Percentiles rank a stretch among this genome's conserved stretches.
phyloP scores from a whole-genome alignment of 2,797 vertebrate genomes.

The Oreortyx pictus region DNA sequence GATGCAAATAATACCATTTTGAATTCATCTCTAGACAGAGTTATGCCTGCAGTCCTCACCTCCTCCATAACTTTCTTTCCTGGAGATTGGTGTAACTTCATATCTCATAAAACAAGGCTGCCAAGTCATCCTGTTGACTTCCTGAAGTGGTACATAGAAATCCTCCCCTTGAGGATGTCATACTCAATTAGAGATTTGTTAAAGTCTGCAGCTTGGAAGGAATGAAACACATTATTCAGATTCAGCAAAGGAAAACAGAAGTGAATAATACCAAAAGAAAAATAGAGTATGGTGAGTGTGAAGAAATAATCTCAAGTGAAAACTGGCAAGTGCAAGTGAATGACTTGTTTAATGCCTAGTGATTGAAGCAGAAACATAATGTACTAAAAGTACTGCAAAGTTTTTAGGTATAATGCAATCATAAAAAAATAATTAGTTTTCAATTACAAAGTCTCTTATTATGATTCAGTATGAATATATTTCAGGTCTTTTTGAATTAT shows the following conservation, averaged over 20 bases:
- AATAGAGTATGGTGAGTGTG: not conserved
- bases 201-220: not conserved
- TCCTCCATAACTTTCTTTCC: not conserved
- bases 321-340: constrained; percentile 31
- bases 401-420: constrained; percentile 45
- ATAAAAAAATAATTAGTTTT: constrained; percentile 13
- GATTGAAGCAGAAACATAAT: constrained; percentile 21
- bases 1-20: not conserved
- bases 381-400: not conserved
- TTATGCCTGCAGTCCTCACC: not conserved
- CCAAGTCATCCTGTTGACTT: not conserved
- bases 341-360: constrained; percentile 17
- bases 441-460: constrained; percentile 46
- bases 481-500: constrained; percentile 2
- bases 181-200: not conserved
- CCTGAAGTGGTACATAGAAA: not conserved
- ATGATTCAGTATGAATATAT: constrained; percentile 14
- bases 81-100: not conserved
- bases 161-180: not conserved
- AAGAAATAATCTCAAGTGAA: not conserved
- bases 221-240: not conserved
- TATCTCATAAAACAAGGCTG: not conserved
- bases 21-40: not conserved
- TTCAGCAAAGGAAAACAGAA: not conserved
- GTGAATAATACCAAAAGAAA: not conserved